phyloP scores from a whole-genome alignment of 1,140 invertebrate species.

The Eubasilissa regina region DNA sequence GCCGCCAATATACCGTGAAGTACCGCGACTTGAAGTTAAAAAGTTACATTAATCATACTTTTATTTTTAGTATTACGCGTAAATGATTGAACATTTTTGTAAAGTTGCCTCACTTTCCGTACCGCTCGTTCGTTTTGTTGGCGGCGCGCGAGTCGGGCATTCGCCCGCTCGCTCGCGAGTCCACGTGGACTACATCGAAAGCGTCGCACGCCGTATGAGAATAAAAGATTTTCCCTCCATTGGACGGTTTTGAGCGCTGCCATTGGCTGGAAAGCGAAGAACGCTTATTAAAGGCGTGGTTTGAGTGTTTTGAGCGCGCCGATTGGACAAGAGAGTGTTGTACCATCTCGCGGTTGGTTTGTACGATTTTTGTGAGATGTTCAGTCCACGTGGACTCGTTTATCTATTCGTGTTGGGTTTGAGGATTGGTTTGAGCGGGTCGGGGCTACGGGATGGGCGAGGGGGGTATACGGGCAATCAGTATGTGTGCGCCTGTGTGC shows the following conservation, averaged over 20 bases:
- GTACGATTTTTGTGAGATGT: slow-evolving; percentile 71
- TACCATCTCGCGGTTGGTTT: slow-evolving; percentile 64
- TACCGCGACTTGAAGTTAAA: neutral
- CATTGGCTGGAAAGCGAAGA: slow-evolving; percentile 61
- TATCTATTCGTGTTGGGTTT: slow-evolving; percentile 70
- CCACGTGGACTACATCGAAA: slow-evolving; percentile 68
- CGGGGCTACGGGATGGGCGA: slow-evolving; percentile 64
- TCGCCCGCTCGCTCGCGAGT: slow-evolving; percentile 52
- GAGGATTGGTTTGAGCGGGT: slow-evolving; percentile 60
- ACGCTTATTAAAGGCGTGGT: slow-evolving; percentile 74
- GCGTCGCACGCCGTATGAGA: slow-evolving; percentile 62
- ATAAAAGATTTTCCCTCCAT: slow-evolving; percentile 62
- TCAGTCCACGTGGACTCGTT: slow-evolving; percentile 73
- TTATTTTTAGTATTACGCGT: neutral
- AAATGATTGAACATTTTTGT: slow-evolving; percentile 10
- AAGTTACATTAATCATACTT: neutral
- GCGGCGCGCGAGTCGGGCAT: slow-evolving; percentile 54
- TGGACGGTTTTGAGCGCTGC: slow-evolving; percentile 60
- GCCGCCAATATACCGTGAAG: neutral
- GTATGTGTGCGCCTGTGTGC: slow-evolving; percentile 65
- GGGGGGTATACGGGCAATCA: slow-evolving; percentile 73
- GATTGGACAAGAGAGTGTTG: slow-evolving; percentile 63
- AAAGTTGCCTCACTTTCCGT: neutral
- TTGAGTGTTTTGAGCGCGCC: slow-evolving; percentile 64
- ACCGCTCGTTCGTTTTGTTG: slow-evolving; percentile 52